Base-by-base conservation (phyloP, 92 coral and sea anemone genomes). In the Nematostella vectensis region DNA sequence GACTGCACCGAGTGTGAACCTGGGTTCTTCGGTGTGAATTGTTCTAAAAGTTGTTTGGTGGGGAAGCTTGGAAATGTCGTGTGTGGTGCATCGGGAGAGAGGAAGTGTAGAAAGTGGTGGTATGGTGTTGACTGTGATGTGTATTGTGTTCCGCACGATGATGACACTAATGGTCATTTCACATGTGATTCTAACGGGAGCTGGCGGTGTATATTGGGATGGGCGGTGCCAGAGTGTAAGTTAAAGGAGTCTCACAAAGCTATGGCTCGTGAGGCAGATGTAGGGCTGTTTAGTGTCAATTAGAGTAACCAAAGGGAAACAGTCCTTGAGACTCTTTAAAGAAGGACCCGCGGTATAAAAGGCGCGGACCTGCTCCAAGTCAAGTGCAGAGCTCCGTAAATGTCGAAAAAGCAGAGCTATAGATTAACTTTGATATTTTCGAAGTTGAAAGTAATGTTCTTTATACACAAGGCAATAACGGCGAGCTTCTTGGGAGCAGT, bases 61-160 rank as follows among this genome's bases (percentile, higher is more conserved):
- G 40, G 3, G 1, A 40, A 64, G n/a, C 27, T 40, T 11, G 50
- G 62, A 13, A 66, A 55, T 19, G 24, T 66, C 8, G 19, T 55
- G 37, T 66, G 72, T 45, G 47, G 43, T 54, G 28, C 8, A n/a
- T 3, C 20, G 20, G 72, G 72, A 12, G 21, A 40, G 13, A 18
- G 43, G 11, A 55, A 17, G 55, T 66, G 72, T 45, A 48, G 55
- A 55, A 66, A 66, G 62, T 66, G 72, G 72, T 66, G 72, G 72
- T 27, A 38, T 45, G 72, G 72, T 20, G n/a, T 21, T 10, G 11
- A 45, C 8, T 66, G 72, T 66, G 63, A 55, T 31, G 63, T 54
- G 56, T 54, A 66, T 15, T 66, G 72, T 43, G 61, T 66, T 6
- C 72, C 72, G 1, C 63, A 66, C 31, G 72, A 66, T 33, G 72